Conservation (phyloP, 2,113 vertebrate species). For the Tachysurus vachellii region DNA sequence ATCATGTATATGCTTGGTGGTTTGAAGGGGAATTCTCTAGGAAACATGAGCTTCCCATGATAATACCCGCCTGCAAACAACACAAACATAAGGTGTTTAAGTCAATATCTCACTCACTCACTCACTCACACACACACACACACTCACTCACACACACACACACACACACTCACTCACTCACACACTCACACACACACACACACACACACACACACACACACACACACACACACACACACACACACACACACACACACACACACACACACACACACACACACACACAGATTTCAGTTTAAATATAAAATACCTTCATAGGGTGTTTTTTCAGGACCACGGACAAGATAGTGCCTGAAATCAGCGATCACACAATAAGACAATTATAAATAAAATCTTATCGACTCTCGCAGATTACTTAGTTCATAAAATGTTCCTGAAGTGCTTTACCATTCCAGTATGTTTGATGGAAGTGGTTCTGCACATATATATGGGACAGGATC, state of each 20-base stretch:
- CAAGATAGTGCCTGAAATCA: constrained; percentile 89
- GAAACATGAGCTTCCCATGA: constrained; percentile 94
- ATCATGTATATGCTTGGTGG: constrained; percentile 99
- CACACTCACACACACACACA: neutral
- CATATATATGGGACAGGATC: constrained; percentile 99
- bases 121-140: neutral
- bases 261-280: neutral
- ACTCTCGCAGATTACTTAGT: neutral
- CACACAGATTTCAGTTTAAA: neutral
- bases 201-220: neutral
- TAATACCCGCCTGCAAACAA: constrained; percentile 87
- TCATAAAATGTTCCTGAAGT: neutral
- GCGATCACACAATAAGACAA: neutral
- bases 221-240: too few relatives aligned
- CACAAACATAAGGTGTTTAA: constrained; percentile 17
- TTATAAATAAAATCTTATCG: neutral
- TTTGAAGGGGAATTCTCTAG: constrained; percentile 96
- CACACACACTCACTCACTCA: too few relatives aligned
- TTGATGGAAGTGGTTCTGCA: constrained; percentile 95
- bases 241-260: too few relatives aligned
- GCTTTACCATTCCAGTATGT: constrained; percentile 93
- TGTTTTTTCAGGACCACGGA: constrained; percentile 94
- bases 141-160: neutral
- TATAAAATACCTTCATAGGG: constrained; percentile 89
- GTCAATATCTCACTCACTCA: too few relatives aligned